Evolutionary conservation across 2,113 vertebrate species (phyloP).

Genomic region (Meriones unguiculatus): DNA sequence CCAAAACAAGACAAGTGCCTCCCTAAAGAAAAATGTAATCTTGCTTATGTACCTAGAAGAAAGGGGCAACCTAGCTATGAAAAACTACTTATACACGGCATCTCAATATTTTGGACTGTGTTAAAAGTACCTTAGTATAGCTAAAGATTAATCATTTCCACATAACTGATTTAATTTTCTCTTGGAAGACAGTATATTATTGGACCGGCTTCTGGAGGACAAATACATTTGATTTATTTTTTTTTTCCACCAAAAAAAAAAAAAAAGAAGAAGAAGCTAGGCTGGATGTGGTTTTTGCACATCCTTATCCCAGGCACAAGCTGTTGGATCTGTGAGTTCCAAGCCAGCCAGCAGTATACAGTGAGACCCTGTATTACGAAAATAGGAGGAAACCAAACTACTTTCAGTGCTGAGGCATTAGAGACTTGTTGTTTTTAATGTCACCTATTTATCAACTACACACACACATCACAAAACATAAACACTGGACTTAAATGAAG

Average conservation of each 20-base stretch:
- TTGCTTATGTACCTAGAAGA: not conserved
- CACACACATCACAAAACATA: not conserved
- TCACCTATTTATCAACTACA: not conserved
- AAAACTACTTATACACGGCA: not conserved
- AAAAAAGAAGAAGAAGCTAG: too few relatives aligned
- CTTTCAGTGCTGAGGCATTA: not conserved
- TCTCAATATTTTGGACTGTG: not conserved
- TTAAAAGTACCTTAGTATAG: not conserved
- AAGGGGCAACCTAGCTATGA: not conserved
- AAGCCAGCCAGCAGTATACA: not conserved
- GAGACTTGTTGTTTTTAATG: not conserved
- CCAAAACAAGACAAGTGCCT: not conserved
- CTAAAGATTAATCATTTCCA: not conserved
- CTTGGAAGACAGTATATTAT: not conserved
- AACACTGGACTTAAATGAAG: slow-evolving; percentile 1
- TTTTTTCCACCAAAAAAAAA: not conserved
- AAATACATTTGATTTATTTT: not conserved
- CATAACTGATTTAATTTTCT: not conserved
- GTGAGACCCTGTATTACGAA: not conserved
- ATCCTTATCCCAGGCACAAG: not conserved
- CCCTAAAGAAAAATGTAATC: not conserved
- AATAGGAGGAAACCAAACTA: not conserved
- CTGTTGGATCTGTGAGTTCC: not conserved
- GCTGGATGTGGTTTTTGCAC: not conserved
- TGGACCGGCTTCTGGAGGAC: not conserved